phyloP scores from a whole-genome alignment of 2,888 invertebrate species.

The Ectropis crepuscularia region DNA sequence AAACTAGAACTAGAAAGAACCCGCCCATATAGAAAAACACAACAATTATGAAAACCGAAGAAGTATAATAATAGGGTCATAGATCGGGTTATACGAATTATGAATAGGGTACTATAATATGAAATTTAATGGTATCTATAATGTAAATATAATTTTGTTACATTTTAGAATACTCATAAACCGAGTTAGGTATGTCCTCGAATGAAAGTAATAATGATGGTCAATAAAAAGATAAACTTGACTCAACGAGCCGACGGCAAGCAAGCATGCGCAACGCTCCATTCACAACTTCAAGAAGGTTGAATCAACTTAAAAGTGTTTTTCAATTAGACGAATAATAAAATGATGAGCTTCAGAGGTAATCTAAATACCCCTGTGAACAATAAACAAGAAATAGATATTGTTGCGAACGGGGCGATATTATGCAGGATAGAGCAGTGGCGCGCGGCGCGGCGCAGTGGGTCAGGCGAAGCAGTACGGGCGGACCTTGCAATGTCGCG shows the following conservation, averaged over 20 bases:
- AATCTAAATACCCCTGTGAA: background rate
- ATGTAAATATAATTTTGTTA: background rate
- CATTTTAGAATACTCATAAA: conserved; percentile 18
- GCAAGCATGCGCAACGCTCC: conserved; percentile 60
- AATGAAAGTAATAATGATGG: conserved; percentile 43
- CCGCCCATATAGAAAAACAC: too few relatives aligned
- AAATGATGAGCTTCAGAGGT: background rate
- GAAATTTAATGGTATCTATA: too few relatives aligned
- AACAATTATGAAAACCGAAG: too few relatives aligned
- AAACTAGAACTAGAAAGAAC: too few relatives aligned
- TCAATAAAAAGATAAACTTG: conserved; percentile 49
- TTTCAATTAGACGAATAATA: background rate
- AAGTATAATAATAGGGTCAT: too few relatives aligned
- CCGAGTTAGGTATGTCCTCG: conserved; percentile 21
- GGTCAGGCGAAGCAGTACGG: conserved; percentile 77
- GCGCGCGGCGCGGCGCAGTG: conserved; percentile 70
- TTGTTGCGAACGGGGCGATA: conserved; percentile 34
- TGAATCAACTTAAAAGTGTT: conserved; percentile 3
- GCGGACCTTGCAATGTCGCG: conserved; percentile 87
- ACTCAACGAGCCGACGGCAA: conserved; percentile 48
- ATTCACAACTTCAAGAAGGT: conserved; percentile 55
- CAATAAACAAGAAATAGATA: conserved; percentile 1
- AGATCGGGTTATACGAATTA: too few relatives aligned
- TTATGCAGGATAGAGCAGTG: conserved; percentile 31
- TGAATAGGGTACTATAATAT: too few relatives aligned